These are phyloP conservation scores for Drosophila leonis DNA, from an alignment of 2,888 invertebrate genomes.

Conservation along the genomic window DNA sequence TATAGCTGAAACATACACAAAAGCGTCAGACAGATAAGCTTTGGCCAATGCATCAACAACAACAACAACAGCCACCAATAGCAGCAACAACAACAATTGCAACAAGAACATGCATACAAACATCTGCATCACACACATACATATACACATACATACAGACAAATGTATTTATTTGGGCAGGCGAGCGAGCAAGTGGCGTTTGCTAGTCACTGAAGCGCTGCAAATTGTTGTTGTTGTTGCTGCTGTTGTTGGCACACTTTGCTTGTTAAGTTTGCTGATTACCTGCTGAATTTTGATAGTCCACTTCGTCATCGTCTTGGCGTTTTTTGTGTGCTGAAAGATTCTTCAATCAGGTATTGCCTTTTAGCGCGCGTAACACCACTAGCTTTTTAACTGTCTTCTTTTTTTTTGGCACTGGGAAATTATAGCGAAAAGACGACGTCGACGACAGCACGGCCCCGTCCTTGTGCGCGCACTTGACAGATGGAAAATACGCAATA, in stretches of 20 bases:
- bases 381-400: conserved; percentile 27
- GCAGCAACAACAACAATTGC: conserved; percentile 21
- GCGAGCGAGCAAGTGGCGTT: conserved; percentile 52
- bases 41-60: conserved; percentile 27
- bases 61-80: neutral
- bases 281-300: conserved; percentile 50
- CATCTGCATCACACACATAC: conserved; percentile 11
- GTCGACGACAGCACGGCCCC: conserved; percentile 21
- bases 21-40: conserved; percentile 43
- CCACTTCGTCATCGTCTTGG: conserved; percentile 57
- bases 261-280: conserved; percentile 45
- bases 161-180: conserved; percentile 41
- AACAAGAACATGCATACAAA: conserved; percentile 6
- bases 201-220: conserved; percentile 59
- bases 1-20: conserved; percentile 37
- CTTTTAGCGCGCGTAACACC: conserved; percentile 30
- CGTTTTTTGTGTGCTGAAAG: conserved; percentile 13
- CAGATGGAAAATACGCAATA: conserved; percentile 36
- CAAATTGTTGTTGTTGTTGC: conserved; percentile 43
- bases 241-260: conserved; percentile 34
- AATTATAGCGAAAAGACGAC: conserved; percentile 52
- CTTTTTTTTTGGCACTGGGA: conserved; percentile 64
- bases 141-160: conserved; percentile 12
- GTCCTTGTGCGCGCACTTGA: conserved; percentile 52
- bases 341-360: conserved; percentile 32